Evolutionary conservation across 1,140 invertebrate genomes (phyloP), one percentile per base, ranked within the genome.

Genomic region (Trigoniulus corallinus): DNA sequence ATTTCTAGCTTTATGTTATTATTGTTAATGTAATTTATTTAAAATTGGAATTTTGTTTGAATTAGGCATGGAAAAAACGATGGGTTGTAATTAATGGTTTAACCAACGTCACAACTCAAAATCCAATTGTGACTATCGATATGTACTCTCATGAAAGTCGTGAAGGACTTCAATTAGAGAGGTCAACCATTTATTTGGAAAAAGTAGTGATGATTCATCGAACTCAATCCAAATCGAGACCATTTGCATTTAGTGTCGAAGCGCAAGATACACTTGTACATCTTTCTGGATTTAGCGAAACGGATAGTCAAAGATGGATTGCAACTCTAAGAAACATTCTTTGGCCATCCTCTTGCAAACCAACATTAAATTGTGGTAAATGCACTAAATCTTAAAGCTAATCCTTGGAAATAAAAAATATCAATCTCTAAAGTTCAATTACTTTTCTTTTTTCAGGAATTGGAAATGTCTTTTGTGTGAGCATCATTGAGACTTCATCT

Each of bases 161-260:
- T 27, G 42, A 51, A 46, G 27, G 44, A 26, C 49, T 46, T 7
- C 50, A 51, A 27, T 22, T 51, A 3, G 50, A 51, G 39, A 24
- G 50, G n/a, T 3, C 42, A 4, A 51, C 50, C 26, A 51, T 51
- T 34, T 51, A 51, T 24, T 47, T 51, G 22, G 42, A 51, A 34
- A 25, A 10, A n/a, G 44, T 46, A 12, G 27, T 22, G 2, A 4
- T 39, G 3, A 4, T 51, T 13, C 42, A 47, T 7, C 47, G 50
- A 27, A 29, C 43, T 3, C 18, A 20, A 47, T 51, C 50, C 39
- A 47, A 37, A n/a, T 29, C 50, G 7, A 41, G 46, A 20, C 42
- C 41, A 10, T 51, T 39, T 24, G 23, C 50, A 45, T 51, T 51
- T 22, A 25, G 21, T 20, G 26, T 46, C 3, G 44, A 46, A 46